Evolutionary conservation across 2,113 vertebrate genomes (phyloP).

Genomic region (Hiodon alosoides): DNA sequence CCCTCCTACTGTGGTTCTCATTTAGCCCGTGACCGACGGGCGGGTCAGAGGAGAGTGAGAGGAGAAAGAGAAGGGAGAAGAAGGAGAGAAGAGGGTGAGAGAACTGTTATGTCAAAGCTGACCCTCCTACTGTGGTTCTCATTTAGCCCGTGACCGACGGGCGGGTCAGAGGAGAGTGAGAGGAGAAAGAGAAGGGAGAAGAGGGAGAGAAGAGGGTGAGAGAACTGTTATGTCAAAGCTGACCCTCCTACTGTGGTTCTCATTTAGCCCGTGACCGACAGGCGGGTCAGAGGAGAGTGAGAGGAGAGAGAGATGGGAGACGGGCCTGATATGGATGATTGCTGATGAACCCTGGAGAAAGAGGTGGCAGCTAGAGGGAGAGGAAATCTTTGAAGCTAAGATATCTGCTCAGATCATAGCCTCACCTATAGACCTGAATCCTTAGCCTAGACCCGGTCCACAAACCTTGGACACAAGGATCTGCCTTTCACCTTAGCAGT

Average conservation of each 20-base stretch:
- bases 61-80: slow-evolving; percentile 17
- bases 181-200: slow-evolving; percentile 16
- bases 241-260: too few species aligned
- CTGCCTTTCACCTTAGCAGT: background rate
- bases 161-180: background rate
- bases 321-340: slow-evolving; percentile 21
- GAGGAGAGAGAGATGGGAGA: slow-evolving; percentile 1
- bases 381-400: slow-evolving; percentile 11
- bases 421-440: slow-evolving; percentile 41
- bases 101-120: too few species aligned
- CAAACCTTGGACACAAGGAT: background rate
- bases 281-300: background rate
- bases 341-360: background rate
- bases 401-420: slow-evolving; percentile 48
- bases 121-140: too few species aligned
- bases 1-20: too few species aligned
- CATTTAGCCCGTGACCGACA: background rate
- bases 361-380: background rate
- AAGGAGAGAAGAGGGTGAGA: slow-evolving; percentile 15
- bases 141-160: too few species aligned
- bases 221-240: too few species aligned
- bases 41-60: background rate
- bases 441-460: slow-evolving; percentile 22
- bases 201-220: slow-evolving; percentile 17
- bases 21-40: too few species aligned